Percentiles rank a stretch among this genome's conserved stretches.
Evolutionary conservation across 2,797 vertebrate genomes (phyloP).

Genomic region (Mormyrops attenuatus): DNA sequence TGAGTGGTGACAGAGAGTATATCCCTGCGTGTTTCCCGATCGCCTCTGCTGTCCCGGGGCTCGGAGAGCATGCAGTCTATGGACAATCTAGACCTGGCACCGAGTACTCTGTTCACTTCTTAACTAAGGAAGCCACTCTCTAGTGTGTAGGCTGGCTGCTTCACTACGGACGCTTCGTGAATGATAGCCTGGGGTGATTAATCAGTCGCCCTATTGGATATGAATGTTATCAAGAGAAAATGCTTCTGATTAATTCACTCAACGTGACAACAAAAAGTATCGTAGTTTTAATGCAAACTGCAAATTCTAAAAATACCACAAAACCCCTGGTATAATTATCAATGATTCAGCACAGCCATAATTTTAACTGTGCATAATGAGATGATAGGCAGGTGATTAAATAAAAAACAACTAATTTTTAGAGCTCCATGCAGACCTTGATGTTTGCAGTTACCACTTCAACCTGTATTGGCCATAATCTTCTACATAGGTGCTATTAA

Average conservation of each 20-base stretch:
- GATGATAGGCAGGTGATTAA: background rate
- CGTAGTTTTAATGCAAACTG: background rate
- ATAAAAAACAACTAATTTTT: background rate
- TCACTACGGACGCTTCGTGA: background rate
- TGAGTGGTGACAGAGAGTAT: background rate
- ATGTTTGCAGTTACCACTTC: background rate
- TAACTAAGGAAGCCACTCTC: background rate
- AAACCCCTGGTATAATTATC: background rate
- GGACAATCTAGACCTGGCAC: background rate
- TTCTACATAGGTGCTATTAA: background rate
- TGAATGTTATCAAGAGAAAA: background rate
- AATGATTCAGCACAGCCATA: background rate
- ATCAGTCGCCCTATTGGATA: slow-evolving; percentile 38
- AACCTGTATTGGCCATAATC: background rate
- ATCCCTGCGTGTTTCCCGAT: background rate
- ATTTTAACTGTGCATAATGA: background rate
- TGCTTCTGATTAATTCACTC: background rate
- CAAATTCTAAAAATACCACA: background rate
- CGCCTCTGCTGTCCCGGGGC: background rate
- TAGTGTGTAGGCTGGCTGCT: background rate
- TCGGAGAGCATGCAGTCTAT: background rate
- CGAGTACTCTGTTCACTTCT: background rate
- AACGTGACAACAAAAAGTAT: background rate
- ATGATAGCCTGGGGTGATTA: slow-evolving; percentile 36
- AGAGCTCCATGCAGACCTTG: background rate